phyloP scores from a whole-genome alignment of 2,888 invertebrate genomes.

The Vannuccia rotundouncinata region DNA sequence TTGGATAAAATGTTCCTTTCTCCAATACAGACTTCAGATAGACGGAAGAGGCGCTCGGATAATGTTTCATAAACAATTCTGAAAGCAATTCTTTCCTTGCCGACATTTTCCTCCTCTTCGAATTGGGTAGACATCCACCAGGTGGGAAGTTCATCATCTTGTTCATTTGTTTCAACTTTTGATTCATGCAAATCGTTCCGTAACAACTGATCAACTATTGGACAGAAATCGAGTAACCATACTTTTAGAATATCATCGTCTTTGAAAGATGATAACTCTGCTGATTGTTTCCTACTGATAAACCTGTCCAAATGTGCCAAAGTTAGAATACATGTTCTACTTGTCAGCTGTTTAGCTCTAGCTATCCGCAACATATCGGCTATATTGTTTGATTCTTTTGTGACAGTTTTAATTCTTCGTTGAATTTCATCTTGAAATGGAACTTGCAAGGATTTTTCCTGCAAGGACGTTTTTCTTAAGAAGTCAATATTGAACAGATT shows the following conservation, averaged over 20 bases:
- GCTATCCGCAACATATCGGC: not conserved
- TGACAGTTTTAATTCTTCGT: not conserved
- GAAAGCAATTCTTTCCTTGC: not conserved
- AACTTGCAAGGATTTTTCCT: not conserved
- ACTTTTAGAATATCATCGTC: not conserved
- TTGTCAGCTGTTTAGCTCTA: not conserved
- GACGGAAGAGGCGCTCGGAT: not conserved
- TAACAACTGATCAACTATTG: no score
- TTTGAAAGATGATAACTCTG: not conserved
- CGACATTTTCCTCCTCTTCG: no score
- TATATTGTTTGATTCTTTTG: not conserved
- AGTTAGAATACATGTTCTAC: not conserved
- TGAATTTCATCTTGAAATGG: not conserved
- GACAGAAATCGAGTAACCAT: not conserved
- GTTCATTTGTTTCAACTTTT: no score
- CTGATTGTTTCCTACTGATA: not conserved
- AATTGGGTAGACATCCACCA: no score
- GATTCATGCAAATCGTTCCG: no score
- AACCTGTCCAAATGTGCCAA: not conserved
- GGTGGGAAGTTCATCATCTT: no score
- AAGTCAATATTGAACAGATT: not conserved
- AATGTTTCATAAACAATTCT: not conserved
- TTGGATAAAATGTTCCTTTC: conserved; percentile 37
- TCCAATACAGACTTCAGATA: not conserved
- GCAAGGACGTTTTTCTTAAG: not conserved